These are phyloP conservation scores for Trichoplusia ni DNA, from an alignment of 1,140 invertebrate genomes.

Conservation along the genomic window DNA sequence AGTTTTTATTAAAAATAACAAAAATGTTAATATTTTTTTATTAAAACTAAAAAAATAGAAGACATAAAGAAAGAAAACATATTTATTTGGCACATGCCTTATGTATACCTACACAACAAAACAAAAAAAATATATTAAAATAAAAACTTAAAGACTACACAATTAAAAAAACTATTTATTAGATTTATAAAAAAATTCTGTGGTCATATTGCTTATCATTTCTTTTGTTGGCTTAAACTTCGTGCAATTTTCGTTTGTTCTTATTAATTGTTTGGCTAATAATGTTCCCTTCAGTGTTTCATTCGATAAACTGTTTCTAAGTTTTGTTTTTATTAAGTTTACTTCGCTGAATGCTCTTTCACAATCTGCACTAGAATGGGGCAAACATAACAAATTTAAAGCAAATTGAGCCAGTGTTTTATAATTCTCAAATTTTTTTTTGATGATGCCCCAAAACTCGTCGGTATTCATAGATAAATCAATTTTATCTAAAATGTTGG, in stretches of 20 bases:
- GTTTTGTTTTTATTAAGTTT: slow-evolving; percentile 11
- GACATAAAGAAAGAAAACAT: neutral
- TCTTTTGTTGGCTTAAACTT: slow-evolving; percentile 6
- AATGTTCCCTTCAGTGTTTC: slow-evolving; percentile 9
- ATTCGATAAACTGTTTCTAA: slow-evolving; percentile 13
- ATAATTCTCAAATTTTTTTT: slow-evolving; percentile 6
- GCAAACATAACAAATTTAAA: slow-evolving; percentile 5
- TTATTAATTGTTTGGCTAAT: slow-evolving; percentile 12
- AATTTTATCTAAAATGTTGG: slow-evolving; percentile 3
- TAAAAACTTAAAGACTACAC: neutral
- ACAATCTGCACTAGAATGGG: slow-evolving; percentile 9
- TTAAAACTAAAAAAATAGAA: neutral
- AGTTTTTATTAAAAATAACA: slow-evolving; percentile 15
- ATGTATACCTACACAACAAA: neutral
- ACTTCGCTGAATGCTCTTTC: slow-evolving; percentile 6
- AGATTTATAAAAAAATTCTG: slow-evolving; percentile 4
- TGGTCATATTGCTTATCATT: slow-evolving; percentile 5
- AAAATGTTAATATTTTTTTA: neutral
- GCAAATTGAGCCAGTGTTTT: slow-evolving; percentile 9
- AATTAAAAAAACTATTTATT: slow-evolving; percentile 2
- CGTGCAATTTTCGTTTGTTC: slow-evolving; percentile 1
- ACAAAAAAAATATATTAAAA: neutral
- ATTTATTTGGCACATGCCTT: neutral
- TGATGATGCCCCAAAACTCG: slow-evolving; percentile 6
- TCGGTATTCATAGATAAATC: neutral